phyloP scores from a whole-genome alignment of 2,888 invertebrate genomes.

The Nomada flava region DNA sequence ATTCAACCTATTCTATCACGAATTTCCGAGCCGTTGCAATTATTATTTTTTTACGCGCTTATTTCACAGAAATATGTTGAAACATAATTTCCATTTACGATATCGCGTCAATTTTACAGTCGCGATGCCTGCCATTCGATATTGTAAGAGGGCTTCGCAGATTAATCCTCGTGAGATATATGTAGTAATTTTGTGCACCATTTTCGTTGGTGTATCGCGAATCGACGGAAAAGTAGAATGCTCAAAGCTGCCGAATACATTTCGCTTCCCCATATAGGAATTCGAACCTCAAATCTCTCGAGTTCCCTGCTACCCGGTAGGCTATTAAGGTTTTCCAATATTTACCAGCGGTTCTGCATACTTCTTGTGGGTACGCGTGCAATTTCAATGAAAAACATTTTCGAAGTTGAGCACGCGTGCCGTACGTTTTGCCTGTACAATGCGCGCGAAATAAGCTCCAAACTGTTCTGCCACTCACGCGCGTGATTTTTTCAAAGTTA shows the following conservation, averaged over 20 bases:
- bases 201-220: neutral
- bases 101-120: too few relatives aligned
- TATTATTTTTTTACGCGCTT: too few relatives aligned
- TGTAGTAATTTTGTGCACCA: neutral
- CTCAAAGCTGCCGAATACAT: neutral
- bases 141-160: neutral
- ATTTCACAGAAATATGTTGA: too few relatives aligned
- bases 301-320: neutral
- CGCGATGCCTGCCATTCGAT: neutral
- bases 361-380: neutral
- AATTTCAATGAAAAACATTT: neutral
- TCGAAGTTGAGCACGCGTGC: neutral
- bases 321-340: constrained; percentile 20
- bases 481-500: too few relatives aligned
- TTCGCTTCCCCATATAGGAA: neutral
- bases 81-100: too few relatives aligned
- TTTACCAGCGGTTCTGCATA: neutral
- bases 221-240: neutral
- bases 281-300: constrained; percentile 4
- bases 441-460: too few relatives aligned
- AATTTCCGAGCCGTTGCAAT: too few relatives aligned
- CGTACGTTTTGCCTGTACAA: neutral
- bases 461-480: too few relatives aligned
- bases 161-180: neutral
- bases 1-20: too few relatives aligned